A percentile compares a stretch with the other conserved stretches of the same genome.
These are phyloP conservation scores for Synanthedon tipuliformis DNA, from an alignment of 2,888 invertebrate species.

Conservation along the genomic window DNA sequence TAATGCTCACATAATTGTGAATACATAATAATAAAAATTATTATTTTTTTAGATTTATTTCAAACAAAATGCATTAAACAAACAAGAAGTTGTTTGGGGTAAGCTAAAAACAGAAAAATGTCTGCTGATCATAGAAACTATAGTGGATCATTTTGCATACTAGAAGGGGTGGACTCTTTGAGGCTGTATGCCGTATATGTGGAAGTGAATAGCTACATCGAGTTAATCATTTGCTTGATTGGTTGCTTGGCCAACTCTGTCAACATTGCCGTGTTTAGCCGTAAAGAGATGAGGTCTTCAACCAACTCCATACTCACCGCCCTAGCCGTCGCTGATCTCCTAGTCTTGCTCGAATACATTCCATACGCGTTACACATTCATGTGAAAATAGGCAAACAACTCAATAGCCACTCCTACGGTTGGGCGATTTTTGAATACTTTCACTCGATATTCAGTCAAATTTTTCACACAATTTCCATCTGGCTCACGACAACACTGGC, in stretches of 20 bases:
- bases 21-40: no score
- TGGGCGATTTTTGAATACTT: constrained; percentile 89
- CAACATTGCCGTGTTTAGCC: constrained; percentile 89
- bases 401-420: no score
- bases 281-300: constrained; percentile 91
- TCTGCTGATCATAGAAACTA: constrained; percentile 10
- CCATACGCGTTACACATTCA: no score
- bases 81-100: no score
- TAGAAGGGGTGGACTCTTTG: constrained; percentile 70
- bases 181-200: constrained; percentile 75
- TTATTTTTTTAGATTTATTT: no score
- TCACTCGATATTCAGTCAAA: constrained; percentile 90
- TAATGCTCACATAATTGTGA: no score
- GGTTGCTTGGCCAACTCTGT: constrained; percentile 90
- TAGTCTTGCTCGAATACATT: constrained; percentile 94
- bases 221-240: constrained; percentile 86
- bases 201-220: constrained; percentile 85
- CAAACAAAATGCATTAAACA: no score
- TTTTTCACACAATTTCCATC: constrained; percentile 90
- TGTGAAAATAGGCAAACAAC: no score
- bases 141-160: constrained; percentile 59
- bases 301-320: constrained; percentile 94
- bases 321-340: constrained; percentile 89
- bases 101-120: constrained; percentile 1
- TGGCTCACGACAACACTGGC: constrained; percentile 93